A percentile compares a stretch with the other conserved stretches of the same genome.
These are phyloP conservation scores for Pseudococcus longispinus DNA, from an alignment of 2,888 invertebrate species.

Conservation along the genomic window DNA sequence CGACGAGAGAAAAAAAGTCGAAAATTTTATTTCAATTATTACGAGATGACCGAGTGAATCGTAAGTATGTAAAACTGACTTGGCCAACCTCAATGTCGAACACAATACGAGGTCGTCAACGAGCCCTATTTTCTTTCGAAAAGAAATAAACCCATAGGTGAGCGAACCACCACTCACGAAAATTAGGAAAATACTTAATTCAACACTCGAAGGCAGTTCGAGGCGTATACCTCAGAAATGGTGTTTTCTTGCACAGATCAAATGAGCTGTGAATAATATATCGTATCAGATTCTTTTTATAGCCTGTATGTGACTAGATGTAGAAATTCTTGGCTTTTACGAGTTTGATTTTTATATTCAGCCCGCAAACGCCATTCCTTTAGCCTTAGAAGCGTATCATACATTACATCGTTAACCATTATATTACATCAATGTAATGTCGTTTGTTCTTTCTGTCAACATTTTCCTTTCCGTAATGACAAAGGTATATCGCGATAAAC, in stretches of 20 bases:
- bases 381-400: conserved; percentile 14
- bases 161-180: conserved; percentile 12
- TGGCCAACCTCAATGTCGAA: background rate
- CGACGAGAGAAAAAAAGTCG: background rate
- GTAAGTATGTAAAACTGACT: background rate
- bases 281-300: conserved; percentile 42
- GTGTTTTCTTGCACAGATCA: conserved; percentile 34
- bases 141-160: background rate
- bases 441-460: conserved; percentile 24
- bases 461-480: conserved; percentile 28
- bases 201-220: conserved; percentile 2
- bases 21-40: conserved; percentile 19
- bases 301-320: conserved; percentile 35
- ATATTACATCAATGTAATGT: conserved; percentile 31
- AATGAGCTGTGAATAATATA: conserved; percentile 50
- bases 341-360: conserved; percentile 28
- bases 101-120: background rate
- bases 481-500: conserved; percentile 20
- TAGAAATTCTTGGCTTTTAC: conserved; percentile 12
- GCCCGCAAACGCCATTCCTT: conserved; percentile 31
- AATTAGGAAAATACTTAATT: conserved; percentile 34
- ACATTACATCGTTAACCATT: conserved; percentile 31
- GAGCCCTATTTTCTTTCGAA: background rate
- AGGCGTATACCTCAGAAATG: conserved; percentile 20
- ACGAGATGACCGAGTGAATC: background rate